Evolutionary conservation across 2,888 invertebrate species (phyloP).

Genomic region (Lamproptera curius): DNA sequence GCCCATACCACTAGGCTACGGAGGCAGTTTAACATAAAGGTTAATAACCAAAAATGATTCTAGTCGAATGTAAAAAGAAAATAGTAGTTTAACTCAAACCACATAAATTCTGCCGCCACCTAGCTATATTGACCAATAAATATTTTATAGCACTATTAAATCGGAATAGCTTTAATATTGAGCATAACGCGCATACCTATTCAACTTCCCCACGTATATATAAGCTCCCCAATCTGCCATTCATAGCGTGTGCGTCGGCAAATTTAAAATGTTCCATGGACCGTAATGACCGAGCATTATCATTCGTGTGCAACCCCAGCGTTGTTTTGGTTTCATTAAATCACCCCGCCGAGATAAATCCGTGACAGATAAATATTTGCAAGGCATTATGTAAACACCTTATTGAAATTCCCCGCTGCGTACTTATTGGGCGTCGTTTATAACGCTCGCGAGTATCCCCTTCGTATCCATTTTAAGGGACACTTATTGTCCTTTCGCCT

Average conservation of each 20-base stretch:
- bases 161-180: constrained; percentile 8
- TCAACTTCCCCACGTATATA: constrained; percentile 9
- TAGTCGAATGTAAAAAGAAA: too few species aligned
- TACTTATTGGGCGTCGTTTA: constrained; percentile 63
- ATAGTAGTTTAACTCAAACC: too few species aligned
- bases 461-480: constrained; percentile 20
- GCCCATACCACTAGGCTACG: too few species aligned
- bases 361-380: constrained; percentile 59
- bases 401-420: constrained; percentile 47
- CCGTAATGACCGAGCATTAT: constrained; percentile 16
- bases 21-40: too few species aligned
- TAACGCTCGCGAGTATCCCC: constrained; percentile 43
- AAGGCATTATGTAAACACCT: constrained; percentile 53
- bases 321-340: constrained; percentile 68
- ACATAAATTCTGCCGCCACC: too few species aligned
- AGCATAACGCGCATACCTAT: constrained; percentile 4
- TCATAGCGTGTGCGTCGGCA: constrained; percentile 23
- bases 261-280: constrained; percentile 16
- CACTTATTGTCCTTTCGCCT: constrained; percentile 16
- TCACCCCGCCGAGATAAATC: constrained; percentile 48
- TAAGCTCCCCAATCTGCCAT: constrained; percentile 16
- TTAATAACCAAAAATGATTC: too few species aligned
- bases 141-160: constrained; percentile 8
- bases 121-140: background rate
- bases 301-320: constrained; percentile 30